These are phyloP conservation scores for Elachura formosa DNA, from an alignment of 2,113 vertebrate genomes.

Conservation along the genomic window DNA sequence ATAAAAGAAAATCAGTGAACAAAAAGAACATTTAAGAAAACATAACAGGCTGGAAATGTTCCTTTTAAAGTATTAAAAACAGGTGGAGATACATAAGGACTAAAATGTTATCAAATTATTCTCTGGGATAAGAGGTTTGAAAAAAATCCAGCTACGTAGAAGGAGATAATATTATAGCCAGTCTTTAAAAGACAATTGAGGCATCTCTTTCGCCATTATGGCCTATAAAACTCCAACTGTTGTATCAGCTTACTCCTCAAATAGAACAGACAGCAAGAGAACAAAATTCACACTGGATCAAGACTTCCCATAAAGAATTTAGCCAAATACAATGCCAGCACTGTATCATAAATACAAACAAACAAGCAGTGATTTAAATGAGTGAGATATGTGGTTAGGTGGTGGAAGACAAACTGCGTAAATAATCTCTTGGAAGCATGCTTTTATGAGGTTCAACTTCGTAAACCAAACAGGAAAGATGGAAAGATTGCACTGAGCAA, in stretches of 20 bases:
- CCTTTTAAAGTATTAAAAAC: not conserved
- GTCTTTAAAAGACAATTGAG: not conserved
- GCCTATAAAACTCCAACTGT: constrained; percentile 17
- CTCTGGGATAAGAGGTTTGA: not conserved
- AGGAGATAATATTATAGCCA: not conserved
- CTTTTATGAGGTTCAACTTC: not conserved
- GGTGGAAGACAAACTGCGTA: not conserved
- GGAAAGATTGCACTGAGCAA: not conserved
- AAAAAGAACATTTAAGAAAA: not conserved
- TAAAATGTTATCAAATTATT: constrained; percentile 1
- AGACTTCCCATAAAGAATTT: not conserved
- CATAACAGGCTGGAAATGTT: not conserved
- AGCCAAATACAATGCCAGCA: not conserved
- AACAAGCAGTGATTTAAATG: not conserved
- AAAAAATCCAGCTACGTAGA: not conserved
- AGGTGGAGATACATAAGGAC: not conserved
- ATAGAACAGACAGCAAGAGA: not conserved
- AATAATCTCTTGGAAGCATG: not conserved
- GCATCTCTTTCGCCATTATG: not conserved
- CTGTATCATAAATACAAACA: not conserved
- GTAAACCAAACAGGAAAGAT: not conserved
- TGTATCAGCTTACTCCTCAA: not conserved
- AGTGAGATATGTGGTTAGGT: not conserved
- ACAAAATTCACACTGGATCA: not conserved
- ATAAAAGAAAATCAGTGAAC: not conserved